Percentiles rank a stretch among this genome's conserved stretches.
These are phyloP conservation scores for Otis tarda DNA, from an alignment of 2,113 vertebrate genomes.

Conservation along the genomic window DNA sequence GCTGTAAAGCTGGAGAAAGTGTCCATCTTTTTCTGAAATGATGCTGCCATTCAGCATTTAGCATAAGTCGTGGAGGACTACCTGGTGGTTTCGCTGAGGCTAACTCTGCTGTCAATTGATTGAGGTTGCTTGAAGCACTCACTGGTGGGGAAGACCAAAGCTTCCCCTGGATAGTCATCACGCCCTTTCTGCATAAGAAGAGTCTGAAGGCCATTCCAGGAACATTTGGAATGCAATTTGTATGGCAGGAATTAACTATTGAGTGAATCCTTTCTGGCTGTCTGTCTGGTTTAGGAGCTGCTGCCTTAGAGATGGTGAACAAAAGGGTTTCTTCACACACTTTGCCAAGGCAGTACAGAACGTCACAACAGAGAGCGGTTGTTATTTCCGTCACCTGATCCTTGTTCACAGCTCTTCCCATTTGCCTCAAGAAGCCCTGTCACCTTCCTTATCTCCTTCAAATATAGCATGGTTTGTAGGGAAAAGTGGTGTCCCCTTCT, in stretches of 20 bases:
- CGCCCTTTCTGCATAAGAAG: neutral
- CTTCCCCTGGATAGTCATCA: neutral
- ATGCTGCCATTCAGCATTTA: neutral
- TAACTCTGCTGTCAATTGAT: neutral
- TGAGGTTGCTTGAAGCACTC: neutral
- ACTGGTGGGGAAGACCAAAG: neutral
- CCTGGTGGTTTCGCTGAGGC: neutral
- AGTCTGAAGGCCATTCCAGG: neutral
- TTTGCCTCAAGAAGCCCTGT: neutral
- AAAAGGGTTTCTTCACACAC: neutral
- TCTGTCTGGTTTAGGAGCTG: neutral
- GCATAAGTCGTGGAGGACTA: fast-evolving
- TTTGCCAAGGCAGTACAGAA: neutral
- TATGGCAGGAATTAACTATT: neutral
- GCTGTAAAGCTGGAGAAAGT: neutral
- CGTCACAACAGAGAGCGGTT: fast-evolving
- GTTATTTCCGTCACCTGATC: neutral
- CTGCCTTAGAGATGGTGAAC: neutral
- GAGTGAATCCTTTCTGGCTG: neutral
- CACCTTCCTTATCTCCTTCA: neutral
- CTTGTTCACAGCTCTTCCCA: neutral
- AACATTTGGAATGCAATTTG: neutral
- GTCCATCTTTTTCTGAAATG: neutral
- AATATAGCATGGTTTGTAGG: neutral
- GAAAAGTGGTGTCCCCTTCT: neutral